Base-by-base conservation (phyloP, 2,888 invertebrate genomes). In the Coenonympha glycerion region DNA sequence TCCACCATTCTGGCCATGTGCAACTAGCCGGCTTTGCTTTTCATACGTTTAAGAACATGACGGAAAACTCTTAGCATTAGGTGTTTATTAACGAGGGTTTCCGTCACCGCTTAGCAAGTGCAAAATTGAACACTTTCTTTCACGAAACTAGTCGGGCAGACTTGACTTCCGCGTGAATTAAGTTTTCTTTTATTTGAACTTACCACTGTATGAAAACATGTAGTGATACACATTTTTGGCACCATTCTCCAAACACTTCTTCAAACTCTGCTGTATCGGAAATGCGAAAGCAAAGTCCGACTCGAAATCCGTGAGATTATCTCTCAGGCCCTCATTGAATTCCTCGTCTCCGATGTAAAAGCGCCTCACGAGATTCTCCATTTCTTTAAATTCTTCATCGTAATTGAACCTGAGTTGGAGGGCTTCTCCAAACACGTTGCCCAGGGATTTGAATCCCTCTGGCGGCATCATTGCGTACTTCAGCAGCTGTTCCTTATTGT, bases 271-370 rank as follows among this genome's bases (percentile, higher is more conserved):
- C 2, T 65, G 59, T 2, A 56, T 52, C 0, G 72, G 69, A 58
- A 71, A 63, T 21, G 52, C 60, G 36, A 60, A 76, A 1, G 8
- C n/a, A 4, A 64, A 61, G 58, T 79, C 79, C 0, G 79, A 72
- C 28, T 48, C 28, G 15, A 73, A 78, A n/a, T 68, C 59, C 0
- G 57, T 61, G 0, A 78, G 18, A 3, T 63, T 53, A 28, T 37
- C 53, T 16, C 52, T 52, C n/a, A 59, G 39, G 3, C 58, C 48
- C 6, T 60, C 48, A 42, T 55, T 67, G 3, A 72, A 53, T 2
- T 57, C 55, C 49, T 67, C 59, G 44, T 75, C 77, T 0, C 78
- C 78, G 3, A 76, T 66, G 19, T 79, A 79, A 49, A 76, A 79
- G 44, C 71, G 65, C 49, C 66, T 58, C 3, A 73, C 53, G 15